These are phyloP conservation scores for Limnephilus marmoratus DNA, from an alignment of 2,888 invertebrate species.

Conservation along the genomic window DNA sequence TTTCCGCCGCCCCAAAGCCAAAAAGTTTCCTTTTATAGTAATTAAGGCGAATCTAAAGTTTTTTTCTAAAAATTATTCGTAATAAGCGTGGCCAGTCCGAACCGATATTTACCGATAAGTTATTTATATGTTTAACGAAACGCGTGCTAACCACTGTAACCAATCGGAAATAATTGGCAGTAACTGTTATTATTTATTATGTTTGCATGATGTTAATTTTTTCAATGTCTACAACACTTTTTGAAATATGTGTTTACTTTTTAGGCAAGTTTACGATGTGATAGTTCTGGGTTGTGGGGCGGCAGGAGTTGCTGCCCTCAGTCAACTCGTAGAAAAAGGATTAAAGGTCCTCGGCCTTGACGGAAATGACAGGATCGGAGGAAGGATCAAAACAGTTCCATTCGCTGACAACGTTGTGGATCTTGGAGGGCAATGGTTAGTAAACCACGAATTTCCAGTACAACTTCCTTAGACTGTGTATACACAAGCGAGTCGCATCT, in stretches of 20 bases:
- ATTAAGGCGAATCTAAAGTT: too few relatives aligned
- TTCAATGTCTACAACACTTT: not conserved
- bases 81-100: too few relatives aligned
- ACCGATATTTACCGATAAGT: too few relatives aligned
- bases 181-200: not conserved
- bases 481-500: too few relatives aligned
- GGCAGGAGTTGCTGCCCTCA: conserved; percentile 77
- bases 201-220: not conserved
- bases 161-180: not conserved
- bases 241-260: not conserved
- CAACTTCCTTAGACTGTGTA: too few relatives aligned
- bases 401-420: conserved; percentile 80
- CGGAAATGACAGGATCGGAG: conserved; percentile 81
- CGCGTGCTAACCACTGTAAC: not conserved
- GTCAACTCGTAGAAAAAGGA: conserved; percentile 73
- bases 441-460: not conserved
- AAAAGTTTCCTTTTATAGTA: too few relatives aligned
- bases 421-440: conserved; percentile 86
- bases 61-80: too few relatives aligned
- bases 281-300: conserved; percentile 79
- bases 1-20: too few relatives aligned
- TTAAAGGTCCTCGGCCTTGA: conserved; percentile 78
- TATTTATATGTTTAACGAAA: not conserved
- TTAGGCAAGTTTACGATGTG: conserved; percentile 75
- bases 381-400: conserved; percentile 77